Percentiles rank a stretch among this genome's conserved stretches.
Evolutionary conservation across 2,797 vertebrate genomes (phyloP).

Genomic region (Malurus splendens): DNA sequence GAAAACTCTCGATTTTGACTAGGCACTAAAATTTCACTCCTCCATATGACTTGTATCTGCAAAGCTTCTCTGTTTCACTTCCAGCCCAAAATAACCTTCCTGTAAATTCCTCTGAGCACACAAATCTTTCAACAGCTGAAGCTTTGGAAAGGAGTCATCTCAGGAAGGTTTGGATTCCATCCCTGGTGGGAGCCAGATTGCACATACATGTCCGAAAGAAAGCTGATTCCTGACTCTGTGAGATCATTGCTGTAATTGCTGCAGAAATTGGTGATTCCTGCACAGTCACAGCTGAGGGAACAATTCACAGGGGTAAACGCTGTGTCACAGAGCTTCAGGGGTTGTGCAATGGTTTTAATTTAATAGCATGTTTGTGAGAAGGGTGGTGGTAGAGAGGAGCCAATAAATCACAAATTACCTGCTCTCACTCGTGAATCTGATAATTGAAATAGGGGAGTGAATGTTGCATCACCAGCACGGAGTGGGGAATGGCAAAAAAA

Average conservation of each 20-base stretch:
- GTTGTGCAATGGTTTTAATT: neutral
- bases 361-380: neutral
- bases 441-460: neutral
- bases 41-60: neutral
- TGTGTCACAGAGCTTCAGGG: neutral
- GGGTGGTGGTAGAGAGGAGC: neutral
- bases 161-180: neutral
- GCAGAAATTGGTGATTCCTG: fast-evolving
- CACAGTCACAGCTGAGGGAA: neutral
- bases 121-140: neutral
- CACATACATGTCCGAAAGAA: neutral
- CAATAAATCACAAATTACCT: neutral
- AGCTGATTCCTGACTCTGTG: neutral
- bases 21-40: neutral
- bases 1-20: neutral
- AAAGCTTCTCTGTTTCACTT: neutral
- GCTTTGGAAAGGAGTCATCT: neutral
- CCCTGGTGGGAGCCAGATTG: neutral
- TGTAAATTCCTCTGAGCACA: neutral
- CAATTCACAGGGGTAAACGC: neutral
- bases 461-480: neutral
- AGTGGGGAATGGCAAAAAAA: neutral
- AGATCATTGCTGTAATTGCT: neutral
- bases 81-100: neutral
- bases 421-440: neutral